Conservation (phyloP, 1,140 invertebrate species). For the Sycobia sp. region DNA sequence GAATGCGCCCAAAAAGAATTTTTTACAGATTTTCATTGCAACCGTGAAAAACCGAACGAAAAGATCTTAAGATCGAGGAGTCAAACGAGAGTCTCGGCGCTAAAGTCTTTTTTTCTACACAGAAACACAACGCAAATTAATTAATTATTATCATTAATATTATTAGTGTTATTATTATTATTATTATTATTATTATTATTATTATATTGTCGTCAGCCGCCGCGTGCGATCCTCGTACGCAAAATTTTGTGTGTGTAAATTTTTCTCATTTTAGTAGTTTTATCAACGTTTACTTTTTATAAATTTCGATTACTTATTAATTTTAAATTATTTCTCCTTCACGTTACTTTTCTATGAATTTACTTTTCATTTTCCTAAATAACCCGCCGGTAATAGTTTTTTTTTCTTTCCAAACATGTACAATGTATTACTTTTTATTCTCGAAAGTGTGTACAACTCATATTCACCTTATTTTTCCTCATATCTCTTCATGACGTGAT, state of each 20-base stretch:
- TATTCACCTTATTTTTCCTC: constrained; percentile 44
- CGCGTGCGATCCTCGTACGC: constrained; percentile 25
- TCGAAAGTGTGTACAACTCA: constrained; percentile 61
- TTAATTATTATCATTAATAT: too few species aligned
- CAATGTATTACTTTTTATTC: constrained; percentile 46
- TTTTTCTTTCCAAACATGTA: constrained; percentile 46
- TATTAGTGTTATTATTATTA: too few species aligned
- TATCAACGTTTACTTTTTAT: constrained; percentile 30
- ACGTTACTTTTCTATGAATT: constrained; percentile 43
- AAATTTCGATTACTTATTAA: constrained; percentile 19
- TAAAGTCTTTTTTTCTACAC: constrained; percentile 15
- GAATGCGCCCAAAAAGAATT: too few species aligned
- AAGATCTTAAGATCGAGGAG: constrained; percentile 20
- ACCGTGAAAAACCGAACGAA: not conserved
- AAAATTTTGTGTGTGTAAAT: constrained; percentile 26
- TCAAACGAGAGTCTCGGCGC: constrained; percentile 28
- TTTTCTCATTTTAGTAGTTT: constrained; percentile 25
- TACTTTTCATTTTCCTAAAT: constrained; percentile 49
- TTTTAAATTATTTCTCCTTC: constrained; percentile 13
- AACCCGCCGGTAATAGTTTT: constrained; percentile 44
- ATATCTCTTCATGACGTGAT: constrained; percentile 51
- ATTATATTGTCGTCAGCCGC: constrained; percentile 22
- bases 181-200: too few species aligned
- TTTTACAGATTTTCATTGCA: too few species aligned
- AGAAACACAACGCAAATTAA: constrained; percentile 24